These are phyloP conservation scores for Acleris laterana DNA, from an alignment of 2,888 invertebrate genomes.

Conservation along the genomic window DNA sequence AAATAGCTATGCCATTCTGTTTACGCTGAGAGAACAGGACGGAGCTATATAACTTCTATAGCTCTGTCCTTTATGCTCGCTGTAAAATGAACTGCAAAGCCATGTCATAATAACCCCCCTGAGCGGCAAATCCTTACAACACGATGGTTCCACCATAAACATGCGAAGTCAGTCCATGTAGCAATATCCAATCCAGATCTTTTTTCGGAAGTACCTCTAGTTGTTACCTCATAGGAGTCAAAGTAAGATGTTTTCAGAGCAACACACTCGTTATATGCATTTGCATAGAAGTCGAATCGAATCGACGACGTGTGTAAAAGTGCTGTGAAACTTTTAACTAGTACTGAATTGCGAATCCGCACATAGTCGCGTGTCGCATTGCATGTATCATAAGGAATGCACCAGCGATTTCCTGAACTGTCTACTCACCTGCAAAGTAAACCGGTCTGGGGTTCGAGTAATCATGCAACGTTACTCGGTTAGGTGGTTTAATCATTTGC, in stretches of 20 bases:
- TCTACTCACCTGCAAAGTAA: conserved; percentile 7
- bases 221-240: conserved; percentile 40
- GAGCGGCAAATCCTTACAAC: no score
- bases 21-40: no score
- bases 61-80: no score
- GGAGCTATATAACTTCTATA: no score
- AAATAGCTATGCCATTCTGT: no score
- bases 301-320: conserved; percentile 55
- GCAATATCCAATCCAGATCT: neutral
- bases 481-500: conserved; percentile 8
- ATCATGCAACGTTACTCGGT: no score
- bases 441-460: neutral
- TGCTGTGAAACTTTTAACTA: conserved; percentile 62
- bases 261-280: conserved; percentile 50
- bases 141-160: no score
- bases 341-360: conserved; percentile 41
- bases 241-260: conserved; percentile 42
- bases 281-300: conserved; percentile 71
- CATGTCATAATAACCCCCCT: no score
- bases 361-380: conserved; percentile 14
- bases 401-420: conserved; percentile 13
- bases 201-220: neutral
- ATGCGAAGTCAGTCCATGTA: neutral
- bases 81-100: no score
- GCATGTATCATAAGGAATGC: conserved; percentile 20